phyloP scores from a whole-genome alignment of 2,888 invertebrate species.

The Drosophila parthenogenetica region DNA sequence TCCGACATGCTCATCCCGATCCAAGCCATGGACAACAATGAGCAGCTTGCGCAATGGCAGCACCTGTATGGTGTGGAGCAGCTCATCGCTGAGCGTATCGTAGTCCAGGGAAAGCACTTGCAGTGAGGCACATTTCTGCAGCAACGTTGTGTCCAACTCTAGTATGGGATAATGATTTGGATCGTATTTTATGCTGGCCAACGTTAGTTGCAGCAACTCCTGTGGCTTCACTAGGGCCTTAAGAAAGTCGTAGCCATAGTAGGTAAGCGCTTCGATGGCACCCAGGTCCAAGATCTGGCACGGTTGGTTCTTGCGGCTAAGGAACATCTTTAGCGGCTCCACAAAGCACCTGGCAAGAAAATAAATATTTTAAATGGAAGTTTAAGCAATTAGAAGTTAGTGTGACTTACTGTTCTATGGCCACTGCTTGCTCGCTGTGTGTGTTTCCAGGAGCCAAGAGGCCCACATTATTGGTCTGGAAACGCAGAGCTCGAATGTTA shows the following conservation, averaged over 20 bases:
- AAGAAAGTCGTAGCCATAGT: constrained; percentile 83
- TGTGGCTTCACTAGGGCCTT: constrained; percentile 85
- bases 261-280: constrained; percentile 84
- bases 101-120: constrained; percentile 86
- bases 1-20: constrained; percentile 87
- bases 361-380: not conserved
- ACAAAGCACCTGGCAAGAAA: constrained; percentile 78
- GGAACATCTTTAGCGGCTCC: constrained; percentile 83
- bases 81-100: constrained; percentile 83
- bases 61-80: constrained; percentile 82
- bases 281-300: constrained; percentile 84
- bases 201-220: constrained; percentile 87
- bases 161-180: constrained; percentile 88
- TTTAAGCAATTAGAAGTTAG: not conserved
- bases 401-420: constrained; percentile 83
- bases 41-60: constrained; percentile 87
- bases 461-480: constrained; percentile 83
- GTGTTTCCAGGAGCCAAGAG: constrained; percentile 80
- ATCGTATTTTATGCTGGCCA: constrained; percentile 91
- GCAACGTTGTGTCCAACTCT: constrained; percentile 86
- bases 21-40: constrained; percentile 90
- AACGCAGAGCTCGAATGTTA: constrained; percentile 82
- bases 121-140: constrained; percentile 87
- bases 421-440: constrained; percentile 81
- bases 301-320: constrained; percentile 81